Conservation (phyloP, 2,888 invertebrate genomes). For the Papilio demoleus region DNA sequence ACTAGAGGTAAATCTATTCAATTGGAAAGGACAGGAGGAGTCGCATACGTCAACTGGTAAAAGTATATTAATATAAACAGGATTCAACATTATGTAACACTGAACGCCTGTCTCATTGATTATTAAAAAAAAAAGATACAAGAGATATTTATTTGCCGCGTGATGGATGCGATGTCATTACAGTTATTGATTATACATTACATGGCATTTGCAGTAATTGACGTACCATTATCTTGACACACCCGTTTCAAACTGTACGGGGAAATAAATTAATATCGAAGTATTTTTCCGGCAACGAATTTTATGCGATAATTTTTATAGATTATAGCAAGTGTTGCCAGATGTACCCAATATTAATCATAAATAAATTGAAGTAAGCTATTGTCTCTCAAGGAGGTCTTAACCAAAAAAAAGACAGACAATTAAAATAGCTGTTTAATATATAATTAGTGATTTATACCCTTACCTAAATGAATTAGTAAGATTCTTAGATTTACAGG, state of each 20-base stretch:
- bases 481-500: no score
- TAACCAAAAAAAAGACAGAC: no score
- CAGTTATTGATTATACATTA: slow-evolving; percentile 42
- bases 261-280: slow-evolving; percentile 21
- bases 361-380: neutral
- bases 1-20: no score
- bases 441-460: no score
- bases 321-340: neutral
- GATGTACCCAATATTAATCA: neutral
- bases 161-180: slow-evolving; percentile 43
- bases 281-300: neutral
- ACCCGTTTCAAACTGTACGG: slow-evolving; percentile 16
- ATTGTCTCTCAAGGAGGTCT: no score
- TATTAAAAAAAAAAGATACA: slow-evolving; percentile 21
- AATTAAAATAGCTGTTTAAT: no score
- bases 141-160: slow-evolving; percentile 27
- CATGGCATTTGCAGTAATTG: slow-evolving; percentile 36
- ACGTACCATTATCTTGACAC: slow-evolving; percentile 36
- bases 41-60: no score
- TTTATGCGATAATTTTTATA: neutral
- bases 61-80: no score
- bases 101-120: slow-evolving; percentile 22
- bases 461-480: no score
- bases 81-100: neutral
- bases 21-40: no score